Percentiles rank a stretch among this genome's conserved stretches.
phyloP scores from a whole-genome alignment of 2,113 vertebrate species.

The Rutilus rutilus region DNA sequence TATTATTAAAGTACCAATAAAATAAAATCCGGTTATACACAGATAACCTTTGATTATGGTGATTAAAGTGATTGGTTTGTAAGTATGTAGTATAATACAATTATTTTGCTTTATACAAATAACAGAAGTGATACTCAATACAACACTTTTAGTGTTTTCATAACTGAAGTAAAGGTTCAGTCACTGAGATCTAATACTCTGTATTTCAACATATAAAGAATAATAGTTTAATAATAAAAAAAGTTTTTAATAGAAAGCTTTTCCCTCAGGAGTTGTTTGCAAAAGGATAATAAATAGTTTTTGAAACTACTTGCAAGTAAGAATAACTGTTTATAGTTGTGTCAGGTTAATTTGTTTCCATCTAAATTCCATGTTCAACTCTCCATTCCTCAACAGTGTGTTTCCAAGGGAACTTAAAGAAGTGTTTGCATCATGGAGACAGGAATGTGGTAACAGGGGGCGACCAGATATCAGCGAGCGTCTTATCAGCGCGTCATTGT shows the following conservation, averaged over 20 bases:
- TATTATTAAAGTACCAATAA: too few relatives aligned
- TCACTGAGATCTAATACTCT: background rate
- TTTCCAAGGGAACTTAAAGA: slow-evolving; percentile 97
- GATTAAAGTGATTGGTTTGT: background rate
- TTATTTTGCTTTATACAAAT: background rate
- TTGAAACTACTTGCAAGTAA: background rate
- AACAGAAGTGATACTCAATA: background rate
- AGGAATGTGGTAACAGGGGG: slow-evolving; percentile 93
- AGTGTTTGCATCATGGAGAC: slow-evolving; percentile 96
- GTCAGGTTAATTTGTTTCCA: background rate
- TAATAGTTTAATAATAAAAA: background rate
- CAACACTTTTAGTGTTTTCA: background rate
- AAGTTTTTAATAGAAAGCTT: background rate
- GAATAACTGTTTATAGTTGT: background rate
- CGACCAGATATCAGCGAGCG: slow-evolving; percentile 97
- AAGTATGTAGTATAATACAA: background rate
- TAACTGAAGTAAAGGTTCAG: background rate
- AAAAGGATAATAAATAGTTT: background rate
- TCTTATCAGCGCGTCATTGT: slow-evolving; percentile 95
- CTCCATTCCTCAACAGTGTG: slow-evolving; percentile 76
- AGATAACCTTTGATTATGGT: too few relatives aligned
- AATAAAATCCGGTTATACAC: too few relatives aligned
- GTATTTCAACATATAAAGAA: background rate
- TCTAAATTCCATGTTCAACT: background rate
- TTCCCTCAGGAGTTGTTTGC: background rate